Conservation (phyloP, 2,888 invertebrate genomes). For the Microdon myrmicae region DNA sequence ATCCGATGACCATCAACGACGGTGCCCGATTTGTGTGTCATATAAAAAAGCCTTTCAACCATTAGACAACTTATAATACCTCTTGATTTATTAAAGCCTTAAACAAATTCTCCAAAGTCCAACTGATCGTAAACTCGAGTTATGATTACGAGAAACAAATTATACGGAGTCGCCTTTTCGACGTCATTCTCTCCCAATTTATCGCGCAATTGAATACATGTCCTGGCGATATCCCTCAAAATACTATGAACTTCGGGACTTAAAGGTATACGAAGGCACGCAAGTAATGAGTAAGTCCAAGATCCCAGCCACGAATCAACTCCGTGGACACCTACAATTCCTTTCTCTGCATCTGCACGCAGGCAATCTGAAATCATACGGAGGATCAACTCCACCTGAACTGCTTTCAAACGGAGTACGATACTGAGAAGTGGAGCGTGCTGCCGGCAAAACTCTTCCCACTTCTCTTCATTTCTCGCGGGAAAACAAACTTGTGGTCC, state of each 20-base stretch:
- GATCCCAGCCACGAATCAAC: conserved; percentile 61
- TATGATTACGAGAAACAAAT: conserved; percentile 63
- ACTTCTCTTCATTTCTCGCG: conserved; percentile 55
- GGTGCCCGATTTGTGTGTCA: conserved; percentile 59
- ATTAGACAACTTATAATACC: conserved; percentile 3
- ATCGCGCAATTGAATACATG: conserved; percentile 60
- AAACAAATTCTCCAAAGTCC: conserved; percentile 62
- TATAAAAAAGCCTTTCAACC: conserved; percentile 57
- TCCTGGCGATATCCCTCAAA: conserved; percentile 61
- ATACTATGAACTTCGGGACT: conserved; percentile 63
- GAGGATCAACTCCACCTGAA: conserved; percentile 60
- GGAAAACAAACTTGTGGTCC: no score
- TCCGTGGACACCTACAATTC: conserved; percentile 54
- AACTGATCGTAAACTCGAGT: conserved; percentile 62
- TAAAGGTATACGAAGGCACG: conserved; percentile 63
- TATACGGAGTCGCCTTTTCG: conserved; percentile 61
- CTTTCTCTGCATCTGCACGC: conserved; percentile 24
- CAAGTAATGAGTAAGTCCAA: conserved; percentile 64
- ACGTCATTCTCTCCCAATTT: conserved; percentile 55
- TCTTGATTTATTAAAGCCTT: conserved; percentile 15
- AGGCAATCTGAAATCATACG: conserved; percentile 62
- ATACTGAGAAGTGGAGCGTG: conserved; percentile 60
- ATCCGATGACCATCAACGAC: conserved; percentile 55
- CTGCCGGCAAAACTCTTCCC: conserved; percentile 59
- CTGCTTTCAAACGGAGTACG: conserved; percentile 61